These are phyloP conservation scores for Diplosoma virens DNA, from an alignment of 23 tunicate species.

Conservation along the genomic window DNA sequence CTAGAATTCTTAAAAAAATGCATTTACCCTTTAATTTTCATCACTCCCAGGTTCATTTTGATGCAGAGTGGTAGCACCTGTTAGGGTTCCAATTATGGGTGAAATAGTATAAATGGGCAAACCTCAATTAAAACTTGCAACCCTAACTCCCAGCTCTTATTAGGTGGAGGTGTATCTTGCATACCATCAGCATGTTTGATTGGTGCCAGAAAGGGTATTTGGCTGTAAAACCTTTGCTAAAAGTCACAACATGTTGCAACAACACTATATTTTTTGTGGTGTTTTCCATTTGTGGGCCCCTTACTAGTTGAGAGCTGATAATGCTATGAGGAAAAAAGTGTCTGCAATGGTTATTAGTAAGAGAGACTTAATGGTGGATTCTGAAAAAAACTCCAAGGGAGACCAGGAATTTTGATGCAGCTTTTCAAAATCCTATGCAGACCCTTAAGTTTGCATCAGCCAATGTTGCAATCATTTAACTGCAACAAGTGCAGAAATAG, in stretches of 20 bases:
- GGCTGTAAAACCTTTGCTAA: background rate
- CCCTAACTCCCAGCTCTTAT: background rate
- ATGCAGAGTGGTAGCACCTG: too few relatives aligned
- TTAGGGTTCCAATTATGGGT: too few relatives aligned
- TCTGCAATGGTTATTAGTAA: background rate
- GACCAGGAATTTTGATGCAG: too few relatives aligned
- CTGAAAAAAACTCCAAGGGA: too few relatives aligned
- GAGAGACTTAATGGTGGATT: background rate
- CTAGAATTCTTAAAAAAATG: too few relatives aligned
- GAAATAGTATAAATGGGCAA: too few relatives aligned
- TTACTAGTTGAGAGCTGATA: background rate
- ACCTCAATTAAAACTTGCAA: too few relatives aligned
- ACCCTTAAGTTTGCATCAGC: too few relatives aligned
- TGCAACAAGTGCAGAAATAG: background rate
- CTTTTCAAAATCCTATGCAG: too few relatives aligned
- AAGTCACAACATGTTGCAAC: background rate
- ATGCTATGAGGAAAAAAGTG: background rate
- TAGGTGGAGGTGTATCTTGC: background rate
- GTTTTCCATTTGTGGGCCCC: background rate
- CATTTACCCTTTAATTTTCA: too few relatives aligned
- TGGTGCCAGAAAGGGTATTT: background rate
- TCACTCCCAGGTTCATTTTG: too few relatives aligned
- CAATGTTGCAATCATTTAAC: background rate
- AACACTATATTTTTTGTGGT: background rate
- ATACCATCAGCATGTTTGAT: background rate